Base-by-base conservation (phyloP, 2,888 invertebrate species). In the Lithophane semibrunnea region DNA sequence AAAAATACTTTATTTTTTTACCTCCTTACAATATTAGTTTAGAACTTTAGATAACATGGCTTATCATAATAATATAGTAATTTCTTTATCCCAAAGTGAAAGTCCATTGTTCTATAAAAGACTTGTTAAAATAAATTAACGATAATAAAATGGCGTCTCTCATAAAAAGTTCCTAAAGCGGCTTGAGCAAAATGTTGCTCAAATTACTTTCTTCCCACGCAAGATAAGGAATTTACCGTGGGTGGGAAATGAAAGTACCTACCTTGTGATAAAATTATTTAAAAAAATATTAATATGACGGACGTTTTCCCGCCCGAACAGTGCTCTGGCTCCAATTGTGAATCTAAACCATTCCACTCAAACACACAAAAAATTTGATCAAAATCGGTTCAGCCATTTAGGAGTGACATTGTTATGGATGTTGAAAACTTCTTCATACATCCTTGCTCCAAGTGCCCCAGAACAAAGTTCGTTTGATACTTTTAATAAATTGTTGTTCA, bases 121-220 rank as follows among this genome's bases (percentile, higher is more conserved):
- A 70, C 75, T 73, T 58, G 67, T 68, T 73, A 58, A 71, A 79
- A 80, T 69, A 75, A 80, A 68, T 77, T 75, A 21, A 24, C 29
- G 0, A 61, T 68, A 63, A 12, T 47, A 78, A 56, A 63, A 70
- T 64, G 56, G 60, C 29, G 5, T n/a, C 21, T 24, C 44, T 68
- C 72, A 60, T 83, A 77, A 73, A 82, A 75, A 70, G 0, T 29
- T 73, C 81, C 44, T 63, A 73, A 80, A 77, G 63, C 56, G 80
- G 76, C 61, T 68, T 79, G 79, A 73, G 80, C 75, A 63, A 73
- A 77, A 54, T 49, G 12, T 58, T 61, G 58, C 42, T 44, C 66
- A 10, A 74, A 77, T 65, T 70, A 64, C 64, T 67, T 75, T 67
- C 77, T 77, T 83, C 83, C 83, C 84, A 84, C 83, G 73, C 69